Evolutionary conservation across 37 sponge, comb jelly and placozoan genomes (phyloP), one percentile per base, ranked within the genome.

Genomic region (Dysidea cf. avara): DNA sequence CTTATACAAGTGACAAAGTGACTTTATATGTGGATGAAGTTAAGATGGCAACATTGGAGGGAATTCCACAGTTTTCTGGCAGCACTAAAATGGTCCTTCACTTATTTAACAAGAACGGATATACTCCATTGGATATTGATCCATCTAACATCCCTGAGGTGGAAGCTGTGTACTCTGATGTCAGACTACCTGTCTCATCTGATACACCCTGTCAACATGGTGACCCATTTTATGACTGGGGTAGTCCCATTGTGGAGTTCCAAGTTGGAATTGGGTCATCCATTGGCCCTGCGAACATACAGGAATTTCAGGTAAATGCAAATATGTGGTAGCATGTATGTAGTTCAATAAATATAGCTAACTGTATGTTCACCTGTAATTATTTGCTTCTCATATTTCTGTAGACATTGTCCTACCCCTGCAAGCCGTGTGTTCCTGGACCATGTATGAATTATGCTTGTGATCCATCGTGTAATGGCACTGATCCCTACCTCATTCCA

Each of bases 221-320:
- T 2, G 51, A 0, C 7, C 93, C 93, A 53, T 87, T 92, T 59
- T 80, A 77, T 65, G 83, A 80, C 63, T 65, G 68, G 69, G 62
- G 53, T 1, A 75, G 66, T 63, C 91, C 95, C 1, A 73, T 94
- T 9, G 81, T 94, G 36, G 70, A 73, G 62, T 83, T 94, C 21
- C 68, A 69, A 48, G 95, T 81, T 51, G 91, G 75, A 34, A 69
- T 87, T n/a, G 95, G 95, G 3, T 71, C 82, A 25, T 35, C 56
- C 12, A 80, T 87, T 21, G 86, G 80, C 12, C 33, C 50, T n/a
- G 81, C 68, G n/a, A 80, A 87, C 43, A 79, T 89, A 1, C 30
- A 38, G 35, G 68, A 61, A 14, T 74, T 81, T 46, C 28, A 83
- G 81, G 93, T 91, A 48, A 68, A 55, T 49, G 26, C 14, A 31